A percentile compares a stretch with the other conserved stretches of the same genome.
These are phyloP conservation scores for Germaria angustata DNA, from an alignment of 2,888 invertebrate species.

Conservation along the genomic window DNA sequence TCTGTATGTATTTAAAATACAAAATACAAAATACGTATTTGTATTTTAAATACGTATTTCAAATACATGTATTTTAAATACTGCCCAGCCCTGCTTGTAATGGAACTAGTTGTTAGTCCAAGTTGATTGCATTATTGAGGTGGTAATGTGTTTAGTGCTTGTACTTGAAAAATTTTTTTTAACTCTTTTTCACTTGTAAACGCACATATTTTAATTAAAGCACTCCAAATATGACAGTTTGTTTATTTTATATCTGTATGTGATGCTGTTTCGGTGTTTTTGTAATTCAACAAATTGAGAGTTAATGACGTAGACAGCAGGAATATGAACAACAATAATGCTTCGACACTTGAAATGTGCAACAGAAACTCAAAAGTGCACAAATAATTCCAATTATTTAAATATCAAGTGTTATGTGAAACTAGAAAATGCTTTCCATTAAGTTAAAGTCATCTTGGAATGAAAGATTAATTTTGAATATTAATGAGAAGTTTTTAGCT, in stretches of 20 bases:
- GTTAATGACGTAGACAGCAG: constrained; percentile 27
- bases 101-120: constrained; percentile 14
- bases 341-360: constrained; percentile 3
- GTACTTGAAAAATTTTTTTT: not conserved
- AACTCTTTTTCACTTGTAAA: not conserved
- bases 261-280: not conserved
- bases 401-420: not conserved
- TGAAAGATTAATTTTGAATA: not conserved
- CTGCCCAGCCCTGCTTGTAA: too few species aligned
- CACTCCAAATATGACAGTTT: not conserved
- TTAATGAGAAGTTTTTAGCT: not conserved
- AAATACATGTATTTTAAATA: too few species aligned
- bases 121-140: constrained; percentile 43
- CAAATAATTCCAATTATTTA: too few species aligned
- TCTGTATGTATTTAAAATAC: too few species aligned
- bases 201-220: not conserved
- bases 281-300: constrained; percentile 22
- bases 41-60: too few species aligned
- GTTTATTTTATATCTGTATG: not conserved
- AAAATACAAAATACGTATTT: too few species aligned
- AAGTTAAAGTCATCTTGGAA: not conserved
- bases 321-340: constrained; percentile 30
- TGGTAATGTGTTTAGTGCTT: constrained; percentile 53
- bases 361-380: too few species aligned
- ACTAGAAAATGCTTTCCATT: not conserved